Base-by-base conservation (phyloP, 1,140 invertebrate species). In the Drosophila micromelanica region DNA sequence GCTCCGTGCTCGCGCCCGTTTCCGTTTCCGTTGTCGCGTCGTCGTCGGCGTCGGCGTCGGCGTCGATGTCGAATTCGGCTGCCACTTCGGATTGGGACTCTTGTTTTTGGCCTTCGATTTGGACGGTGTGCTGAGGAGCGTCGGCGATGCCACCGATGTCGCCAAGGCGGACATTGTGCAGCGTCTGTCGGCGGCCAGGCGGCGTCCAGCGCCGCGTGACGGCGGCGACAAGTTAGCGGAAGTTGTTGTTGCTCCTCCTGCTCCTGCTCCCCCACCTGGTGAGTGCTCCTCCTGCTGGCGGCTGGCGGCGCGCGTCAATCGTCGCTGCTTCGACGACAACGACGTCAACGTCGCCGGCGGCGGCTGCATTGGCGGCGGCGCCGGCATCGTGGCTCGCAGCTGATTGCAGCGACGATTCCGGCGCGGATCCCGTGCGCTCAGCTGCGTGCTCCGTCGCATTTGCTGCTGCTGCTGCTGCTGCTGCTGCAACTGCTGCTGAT, bases 361-460 rank as follows among this genome's bases (percentile, higher is more conserved):
- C 48, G 27, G 20, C 32, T 8, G 27, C 59, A 38, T 2, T 4
- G 11, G 46, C 38, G 67, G 60, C 9, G 81, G 77, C 1, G 65
- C 78, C 2, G 82, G 78, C 78, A 89, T 90, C 8, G 75, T 90
- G 48, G 73, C 74, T 13, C 65, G 55, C 32, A 89, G 46, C 48
- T 76, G 62, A 9, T 72, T 60, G 8, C 55, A 52, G 9, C 80
- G 84, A 9, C 80, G 84, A 9, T 76, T 67, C 13, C 65, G 92
- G 78, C 93, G 95, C 92, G 93, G 95, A 93, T 93, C 93, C 43
- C 94, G 94, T 1, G 61, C n/a, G 12, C 20, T 45, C 3, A 38
- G 1, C 42, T 45, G 46, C 11, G 38, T 63, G 45, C 23, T 70
- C 46, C 52, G 59, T 15, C 64, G 75, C 15, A 57, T 17, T 5